These are phyloP conservation scores for Seira sanloemensis DNA, from an alignment of 2,888 invertebrate genomes.

Conservation along the genomic window DNA sequence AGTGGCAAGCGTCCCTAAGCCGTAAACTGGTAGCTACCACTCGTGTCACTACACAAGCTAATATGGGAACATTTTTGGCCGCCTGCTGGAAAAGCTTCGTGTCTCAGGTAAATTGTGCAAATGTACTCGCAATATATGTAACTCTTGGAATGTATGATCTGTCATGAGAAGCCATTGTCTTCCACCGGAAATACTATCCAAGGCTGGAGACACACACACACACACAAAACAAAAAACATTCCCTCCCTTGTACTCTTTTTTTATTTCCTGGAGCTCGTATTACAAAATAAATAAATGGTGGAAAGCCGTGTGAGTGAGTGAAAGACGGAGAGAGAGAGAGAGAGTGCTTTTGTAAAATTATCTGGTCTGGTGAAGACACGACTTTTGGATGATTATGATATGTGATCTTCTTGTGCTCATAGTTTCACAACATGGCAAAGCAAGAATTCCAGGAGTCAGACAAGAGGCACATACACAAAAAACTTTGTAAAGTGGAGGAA, in stretches of 20 bases:
- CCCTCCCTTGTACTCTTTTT: neutral
- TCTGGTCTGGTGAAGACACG: neutral
- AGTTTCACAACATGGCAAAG: conserved; percentile 18
- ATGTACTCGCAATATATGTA: too few species aligned
- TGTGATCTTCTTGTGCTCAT: too few species aligned
- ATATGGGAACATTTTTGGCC: too few species aligned
- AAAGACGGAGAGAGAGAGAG: neutral
- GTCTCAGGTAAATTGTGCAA: too few species aligned
- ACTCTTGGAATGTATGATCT: too few species aligned
- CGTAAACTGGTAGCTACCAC: too few species aligned
- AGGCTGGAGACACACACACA: neutral
- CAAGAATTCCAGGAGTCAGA: too few species aligned
- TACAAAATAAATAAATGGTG: conserved; percentile 6
- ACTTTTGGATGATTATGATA: neutral
- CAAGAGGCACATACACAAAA: too few species aligned
- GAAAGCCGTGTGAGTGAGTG: neutral
- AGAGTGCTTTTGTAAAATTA: conserved; percentile 24
- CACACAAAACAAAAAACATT: conserved; percentile 19
- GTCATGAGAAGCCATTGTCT: too few species aligned
- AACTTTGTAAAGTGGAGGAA: neutral
- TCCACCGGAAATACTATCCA: neutral
- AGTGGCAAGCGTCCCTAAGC: too few species aligned
- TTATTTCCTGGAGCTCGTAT: conserved; percentile 16
- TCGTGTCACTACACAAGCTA: too few species aligned
- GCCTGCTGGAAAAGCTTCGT: too few species aligned